Evolutionary conservation across 2,888 invertebrate species (phyloP).

Genomic region (Cryptus armator): DNA sequence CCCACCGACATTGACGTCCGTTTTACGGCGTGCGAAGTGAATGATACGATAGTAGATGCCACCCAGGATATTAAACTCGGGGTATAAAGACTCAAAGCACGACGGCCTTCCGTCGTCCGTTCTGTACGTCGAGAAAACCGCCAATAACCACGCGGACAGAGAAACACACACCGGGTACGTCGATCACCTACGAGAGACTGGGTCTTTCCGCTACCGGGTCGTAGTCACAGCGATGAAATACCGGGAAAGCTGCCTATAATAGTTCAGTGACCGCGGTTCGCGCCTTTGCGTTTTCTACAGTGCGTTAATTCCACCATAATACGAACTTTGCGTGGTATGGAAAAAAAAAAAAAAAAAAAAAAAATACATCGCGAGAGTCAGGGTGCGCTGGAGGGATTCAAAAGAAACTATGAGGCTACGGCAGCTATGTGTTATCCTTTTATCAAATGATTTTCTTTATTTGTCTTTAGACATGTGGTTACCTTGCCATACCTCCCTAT

Average conservation of each 20-base stretch:
- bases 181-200: slow-evolving; percentile 22
- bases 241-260: slow-evolving; percentile 21
- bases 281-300: slow-evolving; percentile 11
- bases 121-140: slow-evolving; percentile 20
- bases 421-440: slow-evolving; percentile 66
- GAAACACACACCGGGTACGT: slow-evolving; percentile 7
- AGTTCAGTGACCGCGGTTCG: slow-evolving; percentile 11
- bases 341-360: not conserved
- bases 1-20: slow-evolving; percentile 10
- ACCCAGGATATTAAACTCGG: not conserved
- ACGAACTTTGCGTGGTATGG: not conserved
- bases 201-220: slow-evolving; percentile 46
- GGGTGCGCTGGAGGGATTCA: not conserved
- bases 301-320: slow-evolving; percentile 11
- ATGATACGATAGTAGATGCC: not conserved
- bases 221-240: slow-evolving; percentile 26
- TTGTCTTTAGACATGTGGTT: slow-evolving; percentile 33
- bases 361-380: not conserved
- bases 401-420: not conserved
- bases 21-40: not conserved
- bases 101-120: slow-evolving; percentile 29
- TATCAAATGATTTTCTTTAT: slow-evolving; percentile 67
- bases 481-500: not conserved
- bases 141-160: slow-evolving; percentile 8
- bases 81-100: slow-evolving; percentile 15